Base-by-base conservation (phyloP, 2,888 invertebrate genomes). In the Punctoribates punctum region DNA sequence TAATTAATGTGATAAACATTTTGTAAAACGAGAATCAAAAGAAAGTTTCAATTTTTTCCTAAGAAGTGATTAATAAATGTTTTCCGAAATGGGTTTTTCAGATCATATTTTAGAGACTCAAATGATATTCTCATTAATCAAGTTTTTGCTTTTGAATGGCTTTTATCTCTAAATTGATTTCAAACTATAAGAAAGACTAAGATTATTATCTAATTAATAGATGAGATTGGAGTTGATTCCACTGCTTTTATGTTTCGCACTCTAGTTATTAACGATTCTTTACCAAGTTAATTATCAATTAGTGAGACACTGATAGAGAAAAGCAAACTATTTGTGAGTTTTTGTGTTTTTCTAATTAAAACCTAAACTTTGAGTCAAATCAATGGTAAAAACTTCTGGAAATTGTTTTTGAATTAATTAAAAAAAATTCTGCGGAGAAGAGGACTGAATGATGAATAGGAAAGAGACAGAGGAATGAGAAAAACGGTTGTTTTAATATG, bases 401-500 rank as follows among this genome's bases (percentile, higher is more conserved):
- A 60, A 67, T 42, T 9, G 20, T 38, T 38, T 67, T 67, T 1
- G n/a, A 67, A 67, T 67, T 67, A 67, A 67, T 67, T 67, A 67
- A 67, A 67, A 67, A 34, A 34, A 65, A 54, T 42, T 34, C 8
- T 57, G 57, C 25, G 20, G 23, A 57, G 57, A 65, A 29, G 15
- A 65, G 62, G 4, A 27, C n/a, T 27, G 29, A 27, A 62, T 62
- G 62, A 65, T 65, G 34, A 65, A 67, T 42, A 67, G 60, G 60
- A 29, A 20, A 42, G 67, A 67, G 67, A 67, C 13, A 29, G 60
- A 60, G 13, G 27, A 29, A 60, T 29, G 29, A 60, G 15, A 27
- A 67, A 42, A 67, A 67, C 20, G 42, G 67, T 67, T 67, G 67
- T 67, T 67, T 67, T 67, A 67, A 29, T 60, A 60, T 17, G 29